phyloP scores from a whole-genome alignment of 2,888 invertebrate species.

The Branchipolynoe longqiensis region DNA sequence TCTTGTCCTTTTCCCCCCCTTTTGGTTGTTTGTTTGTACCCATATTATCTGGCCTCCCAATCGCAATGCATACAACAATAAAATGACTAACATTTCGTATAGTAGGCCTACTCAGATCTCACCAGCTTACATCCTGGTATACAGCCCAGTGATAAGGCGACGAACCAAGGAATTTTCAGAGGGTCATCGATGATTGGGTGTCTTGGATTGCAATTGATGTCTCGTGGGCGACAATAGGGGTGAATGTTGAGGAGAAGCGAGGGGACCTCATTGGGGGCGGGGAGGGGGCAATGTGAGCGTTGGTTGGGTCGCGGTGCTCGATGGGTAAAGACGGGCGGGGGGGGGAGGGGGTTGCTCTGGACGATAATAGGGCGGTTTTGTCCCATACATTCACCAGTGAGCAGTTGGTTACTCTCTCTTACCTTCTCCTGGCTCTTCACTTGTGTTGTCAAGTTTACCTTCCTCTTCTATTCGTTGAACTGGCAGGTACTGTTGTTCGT shows the following conservation, averaged over 20 bases:
- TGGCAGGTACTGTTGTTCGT: conserved; percentile 52
- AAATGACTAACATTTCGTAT: not conserved
- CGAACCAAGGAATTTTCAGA: no score
- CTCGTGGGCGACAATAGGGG: conserved; percentile 20
- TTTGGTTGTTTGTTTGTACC: no score
- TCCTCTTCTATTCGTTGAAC: conserved; percentile 42
- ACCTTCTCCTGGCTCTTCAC: conserved; percentile 56
- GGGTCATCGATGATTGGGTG: no score
- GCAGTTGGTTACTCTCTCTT: conserved; percentile 57
- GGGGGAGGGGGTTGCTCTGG: not conserved
- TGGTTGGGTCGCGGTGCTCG: no score
- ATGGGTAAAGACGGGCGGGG: not conserved
- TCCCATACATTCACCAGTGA: no score
- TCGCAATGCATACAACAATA: not conserved
- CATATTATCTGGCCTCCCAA: no score
- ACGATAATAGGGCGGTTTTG: conserved; percentile 38
- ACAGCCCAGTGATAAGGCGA: no score
- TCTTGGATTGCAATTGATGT: no score
- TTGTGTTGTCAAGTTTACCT: conserved; percentile 52
- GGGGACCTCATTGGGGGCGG: not conserved
- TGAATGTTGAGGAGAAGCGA: not conserved
- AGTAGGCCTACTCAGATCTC: not conserved
- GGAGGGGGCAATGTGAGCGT: no score
- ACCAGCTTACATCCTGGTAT: no score
- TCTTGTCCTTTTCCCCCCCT: no score